Base-by-base conservation (phyloP, 2,797 vertebrate genomes). In the Sebastes cheni region DNA sequence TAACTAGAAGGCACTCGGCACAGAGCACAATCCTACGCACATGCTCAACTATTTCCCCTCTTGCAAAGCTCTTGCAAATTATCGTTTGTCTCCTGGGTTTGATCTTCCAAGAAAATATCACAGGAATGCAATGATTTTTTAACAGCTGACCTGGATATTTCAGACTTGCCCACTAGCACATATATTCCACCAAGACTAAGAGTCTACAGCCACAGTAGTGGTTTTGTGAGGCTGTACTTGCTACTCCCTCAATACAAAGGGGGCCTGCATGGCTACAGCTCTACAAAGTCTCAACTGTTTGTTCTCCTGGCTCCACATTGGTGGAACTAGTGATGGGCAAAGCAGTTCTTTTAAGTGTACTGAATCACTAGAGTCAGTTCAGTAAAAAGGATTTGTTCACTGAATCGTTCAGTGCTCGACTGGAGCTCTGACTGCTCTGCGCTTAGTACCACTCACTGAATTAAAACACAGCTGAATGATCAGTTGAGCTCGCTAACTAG, bases 1-100 rank as follows among this genome's bases (percentile, higher is more conserved):
- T 64, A 82, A 67, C 42, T 46, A 71, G 46, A 50, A 72, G 23
- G 22, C 54, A 52, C 59, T 61, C 18, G 23, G 71, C 20, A 75
- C 34, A 29, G 23, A 82, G 58, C 54, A 54, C 30, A 22, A 71
- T 62, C 68, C 52, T 7, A 71, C 23, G 2, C 65, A 55, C 13
- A 30, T n/a, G 2, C 68, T 55, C 25, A 14, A 32, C 32, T 54
- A 6, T 36, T 70, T 65, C 27, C 50, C 22, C n/a, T 52, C 54
- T 60, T 29, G 27, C 6, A 22, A 34, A 81, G 64, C 67, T 10
- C 20, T 5, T 23, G 29, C 23, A 3, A 73, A 72, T 74, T n/a
- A 56, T n/a, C 2, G 0, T 67, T 30, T 18, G 39, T 55, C 61
- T 61, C 22, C 16, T 3, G 52, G 62, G 42, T 72, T 79, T 69